Conservation (phyloP, 2,113 vertebrate species). For the Ascaphus truei region DNA sequence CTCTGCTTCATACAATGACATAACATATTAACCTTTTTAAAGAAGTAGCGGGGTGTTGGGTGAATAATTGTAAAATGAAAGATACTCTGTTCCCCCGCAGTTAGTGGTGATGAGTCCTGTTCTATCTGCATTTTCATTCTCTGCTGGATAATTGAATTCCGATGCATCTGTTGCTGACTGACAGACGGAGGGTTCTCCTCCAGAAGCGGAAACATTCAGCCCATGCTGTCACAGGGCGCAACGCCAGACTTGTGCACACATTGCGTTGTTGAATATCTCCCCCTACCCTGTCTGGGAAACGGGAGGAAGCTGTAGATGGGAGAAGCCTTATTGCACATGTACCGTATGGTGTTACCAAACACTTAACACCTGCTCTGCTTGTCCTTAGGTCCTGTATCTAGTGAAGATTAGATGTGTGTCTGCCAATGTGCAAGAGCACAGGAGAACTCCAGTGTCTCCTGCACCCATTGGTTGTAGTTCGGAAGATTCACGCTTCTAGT, state of each 20-base stretch:
- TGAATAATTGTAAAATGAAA: too few species aligned
- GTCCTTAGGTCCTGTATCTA: not conserved
- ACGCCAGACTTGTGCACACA: constrained; percentile 3
- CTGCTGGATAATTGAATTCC: constrained; percentile 2
- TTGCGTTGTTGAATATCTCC: constrained; percentile 13
- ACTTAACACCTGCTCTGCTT: constrained; percentile 17
- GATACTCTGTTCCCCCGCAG: too few species aligned
- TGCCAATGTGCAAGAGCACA: too few species aligned
- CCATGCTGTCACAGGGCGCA: constrained; percentile 3
- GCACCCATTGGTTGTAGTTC: too few species aligned
- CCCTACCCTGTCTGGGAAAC: constrained; percentile 13
- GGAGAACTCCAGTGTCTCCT: too few species aligned
- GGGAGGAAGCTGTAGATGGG: not conserved
- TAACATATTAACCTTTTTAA: too few species aligned
- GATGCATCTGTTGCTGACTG: constrained; percentile 8
- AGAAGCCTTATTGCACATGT: not conserved
- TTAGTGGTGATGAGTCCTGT: too few species aligned
- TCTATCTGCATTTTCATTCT: too few species aligned
- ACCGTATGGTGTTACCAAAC: constrained; percentile 2
- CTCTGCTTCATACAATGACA: too few species aligned
- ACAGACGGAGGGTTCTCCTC: constrained; percentile 19
- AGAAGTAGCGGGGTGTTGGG: too few species aligned
- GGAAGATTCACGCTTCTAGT: too few species aligned
- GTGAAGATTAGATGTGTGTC: too few species aligned
- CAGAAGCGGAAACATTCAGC: constrained; percentile 19